Base-by-base conservation (phyloP, 2,113 vertebrate genomes). In the Nycticryphes semicollaris region DNA sequence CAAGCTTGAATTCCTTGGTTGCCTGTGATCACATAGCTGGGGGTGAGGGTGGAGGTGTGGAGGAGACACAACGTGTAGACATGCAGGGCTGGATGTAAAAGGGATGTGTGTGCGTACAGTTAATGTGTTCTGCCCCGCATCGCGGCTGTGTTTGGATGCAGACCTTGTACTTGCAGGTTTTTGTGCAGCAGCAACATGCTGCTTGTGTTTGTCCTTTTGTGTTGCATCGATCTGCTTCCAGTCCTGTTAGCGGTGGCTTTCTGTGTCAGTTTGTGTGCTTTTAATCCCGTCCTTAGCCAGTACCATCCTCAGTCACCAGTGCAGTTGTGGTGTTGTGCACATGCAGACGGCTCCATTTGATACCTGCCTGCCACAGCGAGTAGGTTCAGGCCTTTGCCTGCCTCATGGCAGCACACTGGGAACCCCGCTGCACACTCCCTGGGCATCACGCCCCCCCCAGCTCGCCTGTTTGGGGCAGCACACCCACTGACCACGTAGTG, bases 101-200 rank as follows among this genome's bases (percentile, higher is more conserved):
- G 45, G 24, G 48, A 39, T 2, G 0, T 0, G 0, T 16, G 19
- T 18, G 30, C 10, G 33, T 43, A 39, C 39, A 39, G 31, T 22
- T 70, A 8, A 0, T 11, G 47, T n/a, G 67, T 66, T 78, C 39
- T 78, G 80, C 80, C 37, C 57, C 62, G 16, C 28, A 33, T 35
- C 77, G 27, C 81, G 27, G 90, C 76, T 66, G 50, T 33, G 72
- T 73, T 86, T 73, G 62, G 43, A 54, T 6, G 2, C 11, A 69
- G 59, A 47, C 35, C 25, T 75, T 3, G 5, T 48, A 54, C 63
- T 74, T 43, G 43, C 19, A 5, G 1, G 1, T n/a, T 62, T 20
- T 69, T 16, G n/a, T 27, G 28, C n/a, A 1, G 2, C 2, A 41
- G 72, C 63, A 73, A 25, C 33, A 1, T 1, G 2, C n/a, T 27